Percentiles rank a stretch among this genome's conserved stretches.
phyloP scores from a whole-genome alignment of 2,797 vertebrate species.

The Xiphophorus birchmanni region DNA sequence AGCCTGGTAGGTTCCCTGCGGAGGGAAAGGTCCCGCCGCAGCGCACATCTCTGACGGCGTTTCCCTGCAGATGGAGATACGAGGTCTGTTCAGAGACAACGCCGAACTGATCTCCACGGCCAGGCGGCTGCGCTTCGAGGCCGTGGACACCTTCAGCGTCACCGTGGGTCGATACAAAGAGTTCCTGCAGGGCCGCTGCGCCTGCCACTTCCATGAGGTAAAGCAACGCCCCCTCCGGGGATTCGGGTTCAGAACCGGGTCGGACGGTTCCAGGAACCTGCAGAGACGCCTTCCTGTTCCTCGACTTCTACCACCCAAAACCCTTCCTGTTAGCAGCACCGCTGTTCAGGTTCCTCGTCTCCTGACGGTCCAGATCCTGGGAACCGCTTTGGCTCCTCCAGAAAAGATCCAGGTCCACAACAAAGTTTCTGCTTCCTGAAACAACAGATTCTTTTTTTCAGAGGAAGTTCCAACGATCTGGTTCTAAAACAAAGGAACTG shows the following conservation, averaged over 20 bases:
- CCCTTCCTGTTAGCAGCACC: background rate
- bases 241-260: no score
- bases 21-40: background rate
- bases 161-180: slow-evolving; percentile 96
- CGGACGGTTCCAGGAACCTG: background rate
- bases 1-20: slow-evolving; percentile 80
- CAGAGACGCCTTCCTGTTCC: background rate
- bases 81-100: slow-evolving; percentile 87
- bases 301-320: background rate
- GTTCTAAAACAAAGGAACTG: background rate
- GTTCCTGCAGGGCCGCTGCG: slow-evolving; percentile 93
- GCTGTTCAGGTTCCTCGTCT: background rate
- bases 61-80: slow-evolving; percentile 83
- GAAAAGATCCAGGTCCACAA: background rate
- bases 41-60: background rate
- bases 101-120: slow-evolving; percentile 85
- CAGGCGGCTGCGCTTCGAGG: slow-evolving; percentile 87
- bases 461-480: background rate
- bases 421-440: background rate
- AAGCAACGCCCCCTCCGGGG: background rate
- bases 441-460: background rate
- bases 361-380: background rate
- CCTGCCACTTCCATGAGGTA: slow-evolving; percentile 97
- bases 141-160: slow-evolving; percentile 91
- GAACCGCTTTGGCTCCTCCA: background rate